Conservation (phyloP, 2,888 invertebrate genomes). For the Nectonema munidae region DNA sequence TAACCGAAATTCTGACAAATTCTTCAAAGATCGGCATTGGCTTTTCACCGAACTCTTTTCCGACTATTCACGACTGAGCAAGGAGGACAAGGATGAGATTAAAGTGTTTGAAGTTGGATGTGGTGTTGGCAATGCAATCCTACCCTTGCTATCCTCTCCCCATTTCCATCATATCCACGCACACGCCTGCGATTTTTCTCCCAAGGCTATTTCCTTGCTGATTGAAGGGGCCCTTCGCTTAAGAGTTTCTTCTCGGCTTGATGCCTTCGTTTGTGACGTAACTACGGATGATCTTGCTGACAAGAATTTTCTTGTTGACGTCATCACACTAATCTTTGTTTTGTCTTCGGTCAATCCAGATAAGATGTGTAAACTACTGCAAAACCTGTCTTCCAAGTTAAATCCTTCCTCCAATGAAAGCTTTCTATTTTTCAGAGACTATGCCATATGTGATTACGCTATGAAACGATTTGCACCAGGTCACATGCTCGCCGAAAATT, state of each 20-base stretch:
- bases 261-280: conserved; percentile 5
- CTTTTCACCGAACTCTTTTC: background rate
- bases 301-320: no score
- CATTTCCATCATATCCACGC: background rate
- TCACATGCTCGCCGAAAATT: background rate
- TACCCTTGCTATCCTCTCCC: background rate
- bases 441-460: background rate
- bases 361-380: no score
- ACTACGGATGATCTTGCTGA: no score
- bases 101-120: conserved; percentile 1
- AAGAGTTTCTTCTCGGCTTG: no score
- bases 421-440: background rate
- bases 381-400: no score
- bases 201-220: background rate
- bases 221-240: no score
- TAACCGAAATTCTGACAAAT: conserved; percentile 20
- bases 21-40: conserved; percentile 22
- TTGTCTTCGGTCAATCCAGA: no score
- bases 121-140: background rate
- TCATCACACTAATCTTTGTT: no score
- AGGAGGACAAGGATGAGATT: background rate
- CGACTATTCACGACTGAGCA: background rate
- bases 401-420: no score
- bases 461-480: background rate
- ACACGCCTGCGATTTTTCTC: background rate